Evolutionary conservation across 2,113 vertebrate species (phyloP).

Genomic region (Myrmecophaga tridactyla): DNA sequence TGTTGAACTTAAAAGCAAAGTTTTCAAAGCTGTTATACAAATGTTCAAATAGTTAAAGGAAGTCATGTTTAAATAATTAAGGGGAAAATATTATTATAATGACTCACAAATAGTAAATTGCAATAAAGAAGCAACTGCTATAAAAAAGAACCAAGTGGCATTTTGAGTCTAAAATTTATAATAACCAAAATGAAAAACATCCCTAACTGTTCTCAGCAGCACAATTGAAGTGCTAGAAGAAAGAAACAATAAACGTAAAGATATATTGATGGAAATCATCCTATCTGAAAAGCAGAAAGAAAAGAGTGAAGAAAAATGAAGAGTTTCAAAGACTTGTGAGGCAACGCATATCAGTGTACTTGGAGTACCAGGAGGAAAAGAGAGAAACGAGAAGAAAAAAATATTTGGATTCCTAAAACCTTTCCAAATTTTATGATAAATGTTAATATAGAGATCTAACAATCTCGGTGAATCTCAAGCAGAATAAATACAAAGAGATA

Average conservation of each 20-base stretch:
- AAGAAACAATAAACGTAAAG: not conserved
- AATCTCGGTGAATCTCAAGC: not conserved
- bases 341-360: not conserved
- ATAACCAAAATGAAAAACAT: not conserved
- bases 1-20: not conserved
- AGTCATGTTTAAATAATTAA: not conserved
- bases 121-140: not conserved
- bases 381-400: not conserved
- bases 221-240: not conserved
- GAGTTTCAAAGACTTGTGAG: not conserved
- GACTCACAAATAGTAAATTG: not conserved
- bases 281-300: not conserved
- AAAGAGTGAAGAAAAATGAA: not conserved
- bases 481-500: not conserved
- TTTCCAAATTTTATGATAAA: not conserved
- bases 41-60: not conserved
- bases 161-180: not conserved
- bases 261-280: not conserved
- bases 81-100: not conserved
- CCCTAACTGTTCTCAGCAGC: not conserved
- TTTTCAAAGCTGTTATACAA: conserved; percentile 22
- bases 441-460: no score
- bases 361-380: not conserved
- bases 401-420: not conserved
- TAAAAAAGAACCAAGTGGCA: not conserved